phyloP scores from a whole-genome alignment of 2,113 vertebrate species.

The Perca fluviatilis region DNA sequence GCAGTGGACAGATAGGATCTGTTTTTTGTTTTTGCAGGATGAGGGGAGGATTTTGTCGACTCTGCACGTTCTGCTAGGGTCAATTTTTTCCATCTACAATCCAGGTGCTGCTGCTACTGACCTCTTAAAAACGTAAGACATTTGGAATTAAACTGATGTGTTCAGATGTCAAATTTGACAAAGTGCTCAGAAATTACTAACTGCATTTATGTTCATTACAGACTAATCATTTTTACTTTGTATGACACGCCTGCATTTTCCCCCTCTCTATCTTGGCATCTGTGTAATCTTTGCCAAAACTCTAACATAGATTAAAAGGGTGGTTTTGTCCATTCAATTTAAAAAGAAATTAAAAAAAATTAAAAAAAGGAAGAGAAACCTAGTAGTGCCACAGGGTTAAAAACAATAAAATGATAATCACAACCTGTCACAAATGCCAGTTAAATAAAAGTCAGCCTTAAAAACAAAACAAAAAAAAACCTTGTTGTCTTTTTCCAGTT shows the following conservation, averaged over 20 bases:
- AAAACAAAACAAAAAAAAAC: not conserved
- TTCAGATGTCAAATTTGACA: not conserved
- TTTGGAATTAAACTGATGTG: not conserved
- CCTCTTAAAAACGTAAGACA: slow-evolving; percentile 5
- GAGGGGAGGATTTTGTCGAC: slow-evolving; percentile 7
- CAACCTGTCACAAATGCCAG: slow-evolving; percentile 31
- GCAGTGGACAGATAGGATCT: slow-evolving; percentile 16
- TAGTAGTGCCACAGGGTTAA: slow-evolving; percentile 21
- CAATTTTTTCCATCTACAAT: not conserved
- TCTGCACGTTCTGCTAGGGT: not conserved
- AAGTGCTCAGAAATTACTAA: not conserved
- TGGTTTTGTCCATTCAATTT: not conserved
- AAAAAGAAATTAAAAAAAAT: slow-evolving; percentile 1
- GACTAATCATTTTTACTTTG: not conserved
- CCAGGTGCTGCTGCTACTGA: not conserved
- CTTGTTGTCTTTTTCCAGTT: slow-evolving; percentile 52
- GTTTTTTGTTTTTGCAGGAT: not conserved
- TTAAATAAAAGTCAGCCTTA: slow-evolving; percentile 40
- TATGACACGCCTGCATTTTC: not conserved
- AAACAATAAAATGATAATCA: not conserved
- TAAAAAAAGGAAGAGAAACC: not conserved
- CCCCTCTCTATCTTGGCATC: not conserved
- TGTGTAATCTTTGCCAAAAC: not conserved
- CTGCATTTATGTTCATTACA: not conserved
- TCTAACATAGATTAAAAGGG: not conserved